phyloP scores from a whole-genome alignment of 64 coral and sea anemone species.

The Exaiptasia diaphana region DNA sequence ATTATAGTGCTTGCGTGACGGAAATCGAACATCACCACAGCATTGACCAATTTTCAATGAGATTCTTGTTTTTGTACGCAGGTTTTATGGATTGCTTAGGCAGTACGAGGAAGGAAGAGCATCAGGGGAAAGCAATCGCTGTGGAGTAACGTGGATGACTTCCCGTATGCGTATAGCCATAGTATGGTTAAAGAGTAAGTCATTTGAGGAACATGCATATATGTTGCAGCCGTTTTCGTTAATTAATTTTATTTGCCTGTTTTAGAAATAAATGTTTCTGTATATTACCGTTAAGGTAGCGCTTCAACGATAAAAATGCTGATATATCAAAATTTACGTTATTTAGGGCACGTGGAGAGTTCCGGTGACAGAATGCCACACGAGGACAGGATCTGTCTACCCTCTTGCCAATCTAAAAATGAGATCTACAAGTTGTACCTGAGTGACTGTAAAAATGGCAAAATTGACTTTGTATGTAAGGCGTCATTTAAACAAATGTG shows the following conservation, averaged over 20 bases:
- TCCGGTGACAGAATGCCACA: conserved; percentile 9
- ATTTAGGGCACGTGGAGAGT: neutral
- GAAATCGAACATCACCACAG: neutral
- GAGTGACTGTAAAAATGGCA: neutral
- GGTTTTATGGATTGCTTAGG: conserved; percentile 14
- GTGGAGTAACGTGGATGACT: neutral
- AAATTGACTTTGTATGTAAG: neutral
- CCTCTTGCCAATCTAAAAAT: conserved; percentile 9
- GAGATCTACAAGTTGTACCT: conserved; percentile 8
- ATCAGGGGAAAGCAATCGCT: neutral
- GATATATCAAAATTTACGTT: too few species aligned
- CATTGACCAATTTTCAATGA: neutral
- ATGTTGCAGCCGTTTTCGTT: neutral
- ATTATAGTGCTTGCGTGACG: neutral
- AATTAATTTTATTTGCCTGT: too few species aligned
- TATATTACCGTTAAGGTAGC: too few species aligned
- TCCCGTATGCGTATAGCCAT: neutral
- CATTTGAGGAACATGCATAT: neutral
- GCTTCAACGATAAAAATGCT: too few species aligned
- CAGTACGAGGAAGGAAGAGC: neutral
- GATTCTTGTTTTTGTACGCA: neutral
- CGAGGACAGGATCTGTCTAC: conserved; percentile 14
- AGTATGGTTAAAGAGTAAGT: conserved; percentile 17
- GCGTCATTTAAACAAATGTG: conserved; percentile 10
- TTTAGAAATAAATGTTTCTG: too few species aligned